Evolutionary conservation across 2,888 invertebrate genomes (phyloP), one percentile per base, ranked within the genome.

Genomic region (Rotaria macrura): DNA sequence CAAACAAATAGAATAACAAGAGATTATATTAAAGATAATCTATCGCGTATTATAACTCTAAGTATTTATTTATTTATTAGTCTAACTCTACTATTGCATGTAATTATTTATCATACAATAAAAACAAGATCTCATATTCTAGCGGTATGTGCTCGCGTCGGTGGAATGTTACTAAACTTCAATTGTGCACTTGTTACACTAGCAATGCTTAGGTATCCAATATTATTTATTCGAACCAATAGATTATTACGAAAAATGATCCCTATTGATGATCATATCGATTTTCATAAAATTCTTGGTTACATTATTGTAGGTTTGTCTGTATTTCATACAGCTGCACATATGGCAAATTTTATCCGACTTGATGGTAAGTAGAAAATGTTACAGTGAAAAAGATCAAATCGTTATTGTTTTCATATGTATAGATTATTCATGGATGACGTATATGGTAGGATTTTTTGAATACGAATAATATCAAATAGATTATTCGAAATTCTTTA

Each of bases 61-160:
- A 29, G 17, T 65, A 0, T 65, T 65, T 65, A 65, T 65, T 20
- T 65, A 65, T 65, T 65, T 20, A 9, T 34, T 20, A 65, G 34
- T 34, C 34, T 65, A 17, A 34, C 17, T 6, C 25, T 65, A 65
- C 34, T 65, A 34, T 17, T 65, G 1, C 34, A 65, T 65, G 65
- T 65, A 34, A 25, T 65, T 34, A 20, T 34, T 17, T 65, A 65
- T 65, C 65, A 20, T 14, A 25, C 65, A 65, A 34, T 12, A 5
- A 25, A 25, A 34, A 34, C 34, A 20, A 34, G 34, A 34, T 65
- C 65, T 10, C 72, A 85, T 84, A 9, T 38, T 5, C 47, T 34
- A 29, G 84, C 84, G 17, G 72, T 85, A 34, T 43, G 52, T 10
- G 85, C 85, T 12, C 85, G 85, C 29, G 84, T 85, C n/a, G 47